Conservation (phyloP, 2,888 invertebrate species). For the Abrostola triplasia region DNA sequence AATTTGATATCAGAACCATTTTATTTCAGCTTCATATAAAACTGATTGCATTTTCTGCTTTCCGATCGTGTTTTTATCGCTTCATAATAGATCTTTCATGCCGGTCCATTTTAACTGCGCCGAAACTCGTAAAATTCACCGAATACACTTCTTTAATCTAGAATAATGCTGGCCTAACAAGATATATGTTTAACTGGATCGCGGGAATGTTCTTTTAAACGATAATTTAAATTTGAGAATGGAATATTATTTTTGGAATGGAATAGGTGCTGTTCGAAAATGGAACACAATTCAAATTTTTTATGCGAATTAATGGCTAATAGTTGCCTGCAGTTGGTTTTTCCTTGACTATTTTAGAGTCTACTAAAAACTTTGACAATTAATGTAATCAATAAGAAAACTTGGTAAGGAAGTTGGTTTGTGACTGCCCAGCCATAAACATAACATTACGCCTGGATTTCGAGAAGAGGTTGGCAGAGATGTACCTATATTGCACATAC, state of each 20-base stretch:
- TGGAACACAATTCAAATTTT: too few relatives aligned
- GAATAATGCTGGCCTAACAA: conserved; percentile 38
- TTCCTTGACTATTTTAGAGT: too few relatives aligned
- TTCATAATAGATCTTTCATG: conserved; percentile 57
- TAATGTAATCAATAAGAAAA: too few relatives aligned
- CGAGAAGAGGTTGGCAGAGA: too few relatives aligned
- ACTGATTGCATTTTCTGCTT: conserved; percentile 52
- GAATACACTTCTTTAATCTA: conserved; percentile 49
- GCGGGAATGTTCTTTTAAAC: conserved; percentile 31
- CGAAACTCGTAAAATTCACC: conserved; percentile 47
- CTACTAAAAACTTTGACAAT: too few relatives aligned
- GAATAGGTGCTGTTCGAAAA: neutral
- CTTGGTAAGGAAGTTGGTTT: too few relatives aligned
- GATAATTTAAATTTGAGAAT: conserved; percentile 31
- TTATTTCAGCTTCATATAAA: conserved; percentile 55
- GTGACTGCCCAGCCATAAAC: too few relatives aligned
- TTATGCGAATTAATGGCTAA: too few relatives aligned
- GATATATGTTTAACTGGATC: conserved; percentile 50
- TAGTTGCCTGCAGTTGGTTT: too few relatives aligned
- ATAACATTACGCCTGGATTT: too few relatives aligned
- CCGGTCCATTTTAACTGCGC: conserved; percentile 51
- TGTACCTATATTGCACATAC: too few relatives aligned
- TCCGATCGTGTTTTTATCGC: conserved; percentile 58
- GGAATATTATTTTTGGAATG: neutral
- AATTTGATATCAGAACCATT: conserved; percentile 44